These are phyloP conservation scores for Pedionomus torquatus DNA, from an alignment of 2,113 vertebrate genomes.

Conservation along the genomic window DNA sequence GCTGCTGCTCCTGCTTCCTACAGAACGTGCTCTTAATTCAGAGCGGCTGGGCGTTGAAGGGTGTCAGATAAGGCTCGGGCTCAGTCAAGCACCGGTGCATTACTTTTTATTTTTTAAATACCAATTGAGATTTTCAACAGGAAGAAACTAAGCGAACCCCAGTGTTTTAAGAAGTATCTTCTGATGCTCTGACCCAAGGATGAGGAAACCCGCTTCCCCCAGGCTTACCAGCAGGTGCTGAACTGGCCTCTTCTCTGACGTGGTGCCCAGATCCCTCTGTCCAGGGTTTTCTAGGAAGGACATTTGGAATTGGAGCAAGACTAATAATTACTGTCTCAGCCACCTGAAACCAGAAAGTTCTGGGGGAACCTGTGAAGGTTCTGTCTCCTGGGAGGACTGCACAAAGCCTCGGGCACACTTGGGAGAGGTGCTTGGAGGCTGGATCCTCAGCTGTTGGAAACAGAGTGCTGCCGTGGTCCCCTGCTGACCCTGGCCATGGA, in stretches of 20 bases:
- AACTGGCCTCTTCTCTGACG: fast-evolving
- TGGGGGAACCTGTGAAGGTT: not conserved
- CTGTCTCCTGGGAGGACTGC: not conserved
- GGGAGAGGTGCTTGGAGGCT: not conserved
- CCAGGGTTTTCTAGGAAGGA: not conserved
- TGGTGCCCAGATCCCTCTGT: not conserved
- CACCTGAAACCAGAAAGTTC: not conserved
- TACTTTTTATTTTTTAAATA: not conserved
- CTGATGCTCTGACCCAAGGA: not conserved
- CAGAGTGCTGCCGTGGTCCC: fast-evolving
- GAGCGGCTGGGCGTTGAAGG: not conserved
- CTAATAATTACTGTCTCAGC: not conserved
- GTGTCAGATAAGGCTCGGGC: not conserved
- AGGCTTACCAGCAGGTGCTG: not conserved
- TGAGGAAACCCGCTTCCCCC: not conserved
- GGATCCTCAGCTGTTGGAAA: not conserved
- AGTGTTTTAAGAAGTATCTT: not conserved
- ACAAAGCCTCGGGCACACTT: not conserved
- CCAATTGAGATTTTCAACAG: not conserved
- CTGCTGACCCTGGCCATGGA: not conserved
- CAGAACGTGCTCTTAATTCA: not conserved
- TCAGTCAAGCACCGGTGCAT: not conserved
- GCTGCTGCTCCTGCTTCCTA: not conserved
- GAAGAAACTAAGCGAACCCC: not conserved
- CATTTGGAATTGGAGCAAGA: not conserved